Conservation (phyloP, 2,797 vertebrate species). For the Cyclopterus lumpus region DNA sequence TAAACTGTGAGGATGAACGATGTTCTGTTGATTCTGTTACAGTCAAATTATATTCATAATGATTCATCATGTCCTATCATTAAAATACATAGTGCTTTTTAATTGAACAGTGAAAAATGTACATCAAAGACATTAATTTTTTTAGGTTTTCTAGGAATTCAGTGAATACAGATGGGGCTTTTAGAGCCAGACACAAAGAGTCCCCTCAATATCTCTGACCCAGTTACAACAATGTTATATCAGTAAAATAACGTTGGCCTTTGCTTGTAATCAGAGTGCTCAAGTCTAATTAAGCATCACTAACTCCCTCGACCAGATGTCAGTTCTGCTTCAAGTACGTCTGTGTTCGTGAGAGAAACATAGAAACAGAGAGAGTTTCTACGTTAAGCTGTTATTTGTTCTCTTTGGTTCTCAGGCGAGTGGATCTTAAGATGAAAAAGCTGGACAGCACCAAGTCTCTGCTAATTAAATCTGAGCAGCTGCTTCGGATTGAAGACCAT, state of each 20-base stretch:
- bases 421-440: conserved; percentile 87
- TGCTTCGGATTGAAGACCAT: conserved; percentile 91
- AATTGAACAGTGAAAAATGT: neutral
- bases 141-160: conserved; percentile 27
- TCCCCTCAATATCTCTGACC: neutral
- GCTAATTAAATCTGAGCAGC: conserved; percentile 89
- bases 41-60: neutral
- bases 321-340: conserved; percentile 25
- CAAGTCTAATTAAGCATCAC: conserved; percentile 56
- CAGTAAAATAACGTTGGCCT: conserved; percentile 22
- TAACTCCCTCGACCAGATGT: conserved; percentile 63
- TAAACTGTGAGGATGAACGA: conserved; percentile 23
- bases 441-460: conserved; percentile 89
- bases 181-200: conserved; percentile 10
- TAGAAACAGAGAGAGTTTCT: conserved; percentile 30
- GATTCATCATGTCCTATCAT: neutral
- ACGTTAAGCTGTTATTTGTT: conserved; percentile 41
- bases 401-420: conserved; percentile 69
- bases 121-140: neutral
- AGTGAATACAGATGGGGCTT: neutral
- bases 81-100: neutral
- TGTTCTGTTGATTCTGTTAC: neutral
- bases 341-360: conserved; percentile 41
- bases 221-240: conserved; percentile 21
- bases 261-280: conserved; percentile 63